These are phyloP conservation scores for Enteromius radiatus DNA, from an alignment of 2,797 vertebrate species.

Conservation along the genomic window DNA sequence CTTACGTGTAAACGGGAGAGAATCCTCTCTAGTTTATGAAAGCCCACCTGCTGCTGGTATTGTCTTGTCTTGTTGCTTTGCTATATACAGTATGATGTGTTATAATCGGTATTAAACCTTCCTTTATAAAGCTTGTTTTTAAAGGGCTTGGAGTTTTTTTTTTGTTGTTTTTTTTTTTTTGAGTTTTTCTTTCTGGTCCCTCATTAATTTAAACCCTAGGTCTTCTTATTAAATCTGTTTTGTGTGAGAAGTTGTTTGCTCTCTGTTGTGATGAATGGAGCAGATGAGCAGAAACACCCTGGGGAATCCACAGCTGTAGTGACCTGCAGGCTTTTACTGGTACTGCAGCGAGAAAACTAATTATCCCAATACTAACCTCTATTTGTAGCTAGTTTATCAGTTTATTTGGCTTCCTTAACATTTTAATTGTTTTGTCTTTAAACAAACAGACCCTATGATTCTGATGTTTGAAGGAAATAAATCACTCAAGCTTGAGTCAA, in stretches of 20 bases:
- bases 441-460: neutral
- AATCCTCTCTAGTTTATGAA: constrained; percentile 14
- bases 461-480: neutral
- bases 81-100: neutral
- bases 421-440: neutral
- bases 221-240: neutral
- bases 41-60: constrained; percentile 18
- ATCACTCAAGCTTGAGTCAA: neutral
- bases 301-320: neutral
- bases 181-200: neutral
- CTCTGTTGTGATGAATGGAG: neutral
- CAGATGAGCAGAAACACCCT: constrained; percentile 10
- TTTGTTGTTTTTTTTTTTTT: too few relatives aligned
- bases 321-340: neutral
- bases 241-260: neutral
- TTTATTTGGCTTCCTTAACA: neutral
- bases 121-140: neutral
- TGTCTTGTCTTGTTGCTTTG: neutral
- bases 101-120: neutral
- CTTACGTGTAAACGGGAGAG: neutral
- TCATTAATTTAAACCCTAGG: neutral
- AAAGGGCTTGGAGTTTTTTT: neutral
- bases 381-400: neutral
- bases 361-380: neutral
- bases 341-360: neutral